phyloP scores from a whole-genome alignment of 2,888 invertebrate genomes.

The Tenthredo amoena region DNA sequence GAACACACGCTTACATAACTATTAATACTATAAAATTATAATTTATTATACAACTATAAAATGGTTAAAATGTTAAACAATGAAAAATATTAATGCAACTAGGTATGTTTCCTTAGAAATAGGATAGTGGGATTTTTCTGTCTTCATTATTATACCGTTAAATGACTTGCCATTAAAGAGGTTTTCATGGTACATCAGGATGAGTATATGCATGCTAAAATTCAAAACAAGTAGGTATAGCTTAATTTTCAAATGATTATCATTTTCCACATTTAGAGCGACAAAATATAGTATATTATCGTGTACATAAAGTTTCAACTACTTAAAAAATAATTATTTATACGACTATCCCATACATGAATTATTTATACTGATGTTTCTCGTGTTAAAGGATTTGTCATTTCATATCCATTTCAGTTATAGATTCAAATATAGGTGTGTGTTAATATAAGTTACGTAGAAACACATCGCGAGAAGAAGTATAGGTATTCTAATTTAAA shows the following conservation, averaged over 20 bases:
- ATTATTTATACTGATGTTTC: constrained; percentile 2
- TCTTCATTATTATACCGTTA: constrained; percentile 42
- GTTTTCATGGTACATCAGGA: background rate
- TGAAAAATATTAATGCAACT: constrained; percentile 25
- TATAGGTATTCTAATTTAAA: background rate
- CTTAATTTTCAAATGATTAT: background rate
- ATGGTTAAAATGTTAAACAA: constrained; percentile 21
- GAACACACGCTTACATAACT: constrained; percentile 61
- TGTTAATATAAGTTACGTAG: background rate
- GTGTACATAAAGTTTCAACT: background rate
- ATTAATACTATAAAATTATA: constrained; percentile 67
- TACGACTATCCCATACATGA: background rate
- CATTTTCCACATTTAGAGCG: background rate
- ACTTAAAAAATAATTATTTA: constrained; percentile 4
- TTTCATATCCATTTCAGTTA: background rate
- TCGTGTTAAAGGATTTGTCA: background rate
- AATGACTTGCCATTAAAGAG: constrained; percentile 37
- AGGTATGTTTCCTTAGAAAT: constrained; percentile 21
- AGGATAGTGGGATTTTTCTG: constrained; percentile 36
- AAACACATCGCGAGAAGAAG: constrained; percentile 22
- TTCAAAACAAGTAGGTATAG: background rate
- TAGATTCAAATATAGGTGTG: background rate
- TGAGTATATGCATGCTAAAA: background rate
- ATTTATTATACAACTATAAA: constrained; percentile 47
- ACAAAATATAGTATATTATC: background rate